These are phyloP conservation scores for Argyra leucocephala DNA, from an alignment of 2,888 invertebrate species.

Conservation along the genomic window DNA sequence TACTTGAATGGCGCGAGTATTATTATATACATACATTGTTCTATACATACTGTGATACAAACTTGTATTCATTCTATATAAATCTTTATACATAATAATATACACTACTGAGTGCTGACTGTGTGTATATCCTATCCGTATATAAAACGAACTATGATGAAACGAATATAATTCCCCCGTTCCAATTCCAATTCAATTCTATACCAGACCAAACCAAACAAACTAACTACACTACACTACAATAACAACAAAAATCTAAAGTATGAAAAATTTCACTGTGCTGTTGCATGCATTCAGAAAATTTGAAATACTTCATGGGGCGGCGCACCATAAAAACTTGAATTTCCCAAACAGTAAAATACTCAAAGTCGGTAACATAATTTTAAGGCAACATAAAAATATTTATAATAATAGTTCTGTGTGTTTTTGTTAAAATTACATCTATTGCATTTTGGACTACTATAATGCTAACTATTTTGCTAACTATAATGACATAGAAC, in stretches of 20 bases:
- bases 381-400: too few species aligned
- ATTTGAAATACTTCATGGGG: not conserved
- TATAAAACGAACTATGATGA: not conserved
- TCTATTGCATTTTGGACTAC: too few species aligned
- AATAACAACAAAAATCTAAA: not conserved
- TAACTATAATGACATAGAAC: too few species aligned
- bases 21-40: not conserved
- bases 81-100: too few species aligned
- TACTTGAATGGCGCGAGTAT: not conserved
- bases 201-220: not conserved
- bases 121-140: not conserved
- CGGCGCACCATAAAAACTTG: conserved; percentile 2
- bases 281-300: conserved; percentile 1
- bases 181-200: not conserved
- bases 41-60: not conserved
- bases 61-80: not conserved
- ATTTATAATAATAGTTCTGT: too few species aligned
- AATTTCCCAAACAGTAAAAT: too few species aligned
- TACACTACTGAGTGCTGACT: too few species aligned
- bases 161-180: not conserved
- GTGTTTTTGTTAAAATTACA: too few species aligned
- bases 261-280: not conserved
- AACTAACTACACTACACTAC: too few species aligned
- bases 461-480: too few species aligned
- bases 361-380: too few species aligned